These are phyloP conservation scores for Eilema sororculum DNA, from an alignment of 2,888 invertebrate species.

Conservation along the genomic window DNA sequence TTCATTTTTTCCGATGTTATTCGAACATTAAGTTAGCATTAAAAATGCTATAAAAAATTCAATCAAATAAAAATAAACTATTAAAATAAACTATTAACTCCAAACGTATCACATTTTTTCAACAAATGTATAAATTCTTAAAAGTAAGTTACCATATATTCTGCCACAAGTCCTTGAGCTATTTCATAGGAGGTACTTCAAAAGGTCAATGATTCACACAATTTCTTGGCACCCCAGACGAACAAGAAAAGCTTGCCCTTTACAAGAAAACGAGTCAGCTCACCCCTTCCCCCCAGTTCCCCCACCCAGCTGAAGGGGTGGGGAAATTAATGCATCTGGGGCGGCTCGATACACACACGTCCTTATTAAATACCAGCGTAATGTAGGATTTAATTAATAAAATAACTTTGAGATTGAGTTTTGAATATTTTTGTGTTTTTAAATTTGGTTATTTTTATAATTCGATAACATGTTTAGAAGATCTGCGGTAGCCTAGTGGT, in stretches of 20 bases:
- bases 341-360: conserved; percentile 21
- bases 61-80: too few species aligned
- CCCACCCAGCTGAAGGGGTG: conserved; percentile 5
- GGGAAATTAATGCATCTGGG: conserved; percentile 47
- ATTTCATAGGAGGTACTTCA: neutral
- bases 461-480: too few species aligned
- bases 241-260: conserved; percentile 11
- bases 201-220: conserved; percentile 2
- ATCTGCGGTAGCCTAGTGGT: too few species aligned
- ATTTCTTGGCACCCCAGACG: neutral
- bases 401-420: conserved; percentile 17
- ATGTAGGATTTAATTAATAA: conserved; percentile 21
- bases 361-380: conserved; percentile 20
- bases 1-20: too few species aligned
- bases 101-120: too few species aligned
- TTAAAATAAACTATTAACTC: too few species aligned
- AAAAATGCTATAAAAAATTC: too few species aligned
- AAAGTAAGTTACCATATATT: neutral
- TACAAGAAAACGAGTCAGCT: neutral
- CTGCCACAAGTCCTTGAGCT: too few species aligned
- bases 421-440: conserved; percentile 13
- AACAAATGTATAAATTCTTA: too few species aligned
- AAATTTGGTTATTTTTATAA: neutral
- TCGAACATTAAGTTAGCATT: too few species aligned
- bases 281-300: neutral